Evolutionary conservation across 2,888 invertebrate species (phyloP), one percentile per base, ranked within the genome.

Genomic region (Sipunculus nudus): DNA sequence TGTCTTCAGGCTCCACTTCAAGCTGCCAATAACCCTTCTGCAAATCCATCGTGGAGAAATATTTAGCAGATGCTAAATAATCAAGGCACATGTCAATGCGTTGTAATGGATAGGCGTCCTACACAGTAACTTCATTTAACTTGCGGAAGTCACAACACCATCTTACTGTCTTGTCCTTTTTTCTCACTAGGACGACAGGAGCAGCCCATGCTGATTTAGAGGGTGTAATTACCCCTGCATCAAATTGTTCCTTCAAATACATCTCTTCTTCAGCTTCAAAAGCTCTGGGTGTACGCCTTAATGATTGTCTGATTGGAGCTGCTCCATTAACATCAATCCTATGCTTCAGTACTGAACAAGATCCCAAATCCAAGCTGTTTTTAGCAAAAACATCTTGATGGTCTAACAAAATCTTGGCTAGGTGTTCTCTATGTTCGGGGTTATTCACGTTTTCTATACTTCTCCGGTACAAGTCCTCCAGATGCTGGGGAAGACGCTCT

Each of bases 41-140:
- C 13, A 35, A 35, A 35, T 35, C 35, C 16, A 57, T 16, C 3
- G 16, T 23, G 5, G 35, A 25, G n/a, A 32, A 57, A 31, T 23
- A 38, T 35, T n/a, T 40, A 21, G 29, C 28, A n/a, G 53, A 28
- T 13, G 29, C 38, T 5, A 57, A 19, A 31, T 19, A n/a, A 16
- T 59, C 57, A 3, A 57, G 23, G 10, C 23, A 21, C 8, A 61
- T 59, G 28, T 59, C 56, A 25, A 59, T 59, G 10, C 55, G 21
- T 13, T 58, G 47, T 16, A 60, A 4, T 6, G 43, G 55, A 25
- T 46, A 35, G 5, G 60, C 46, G 19, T 46, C 60, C 32, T 46
- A 10, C 19, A 19, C 31, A 16, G 55, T 58, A 4, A 58, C 58
- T 16, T 16, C 26, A 25, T 56, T 58, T 2, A 58, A 28, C 35